Evolutionary conservation across 1,140 invertebrate species (phyloP).

Genomic region (Drosophila nikananu): DNA sequence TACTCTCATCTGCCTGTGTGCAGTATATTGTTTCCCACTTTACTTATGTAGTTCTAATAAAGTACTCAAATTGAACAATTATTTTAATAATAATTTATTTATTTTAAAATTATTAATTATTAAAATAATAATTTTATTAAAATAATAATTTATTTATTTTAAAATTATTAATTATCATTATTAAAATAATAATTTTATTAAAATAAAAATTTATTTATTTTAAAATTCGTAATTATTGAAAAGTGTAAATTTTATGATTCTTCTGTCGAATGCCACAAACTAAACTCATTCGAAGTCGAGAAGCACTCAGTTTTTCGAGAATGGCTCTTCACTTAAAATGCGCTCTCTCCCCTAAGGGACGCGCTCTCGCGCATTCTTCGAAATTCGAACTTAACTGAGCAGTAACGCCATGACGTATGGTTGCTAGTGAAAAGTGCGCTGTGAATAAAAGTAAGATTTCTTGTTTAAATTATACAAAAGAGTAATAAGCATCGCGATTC

Average conservation of each 20-base stretch:
- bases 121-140: no score
- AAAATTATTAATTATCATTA: no score
- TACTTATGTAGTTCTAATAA: no score
- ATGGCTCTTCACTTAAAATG: background rate
- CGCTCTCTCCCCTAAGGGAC: constrained; percentile 1
- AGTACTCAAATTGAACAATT: no score
- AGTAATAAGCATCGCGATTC: background rate
- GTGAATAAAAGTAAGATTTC: constrained; percentile 32
- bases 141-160: no score
- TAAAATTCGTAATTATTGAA: no score
- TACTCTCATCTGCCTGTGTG: no score
- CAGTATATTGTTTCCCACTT: no score
- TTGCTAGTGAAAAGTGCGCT: constrained; percentile 78
- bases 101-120: no score
- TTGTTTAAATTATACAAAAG: background rate
- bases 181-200: no score
- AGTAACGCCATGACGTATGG: constrained; percentile 31
- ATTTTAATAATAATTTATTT: no score
- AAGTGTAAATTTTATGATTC: background rate
- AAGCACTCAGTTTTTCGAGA: constrained; percentile 13
- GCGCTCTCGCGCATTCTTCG: constrained; percentile 22
- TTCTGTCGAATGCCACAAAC: background rate
- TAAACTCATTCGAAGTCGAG: background rate
- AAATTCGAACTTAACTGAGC: constrained; percentile 52
- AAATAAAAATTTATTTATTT: no score